Evolutionary conservation across 2,888 invertebrate species (phyloP).

Genomic region (Candidula unifasciata): DNA sequence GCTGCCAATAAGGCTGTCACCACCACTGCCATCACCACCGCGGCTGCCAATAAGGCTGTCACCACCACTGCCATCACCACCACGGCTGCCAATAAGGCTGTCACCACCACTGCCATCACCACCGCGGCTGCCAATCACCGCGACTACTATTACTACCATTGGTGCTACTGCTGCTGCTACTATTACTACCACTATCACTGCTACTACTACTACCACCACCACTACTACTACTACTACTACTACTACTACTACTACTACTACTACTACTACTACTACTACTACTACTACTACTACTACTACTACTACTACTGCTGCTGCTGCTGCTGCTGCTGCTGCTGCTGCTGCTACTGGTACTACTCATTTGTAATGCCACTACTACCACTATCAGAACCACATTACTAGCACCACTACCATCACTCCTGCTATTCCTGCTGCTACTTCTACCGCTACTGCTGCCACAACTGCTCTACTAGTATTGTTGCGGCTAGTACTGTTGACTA

Average conservation of each 20-base stretch:
- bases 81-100: conserved; percentile 6
- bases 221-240: conserved; percentile 29
- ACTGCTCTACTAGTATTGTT: too few relatives aligned
- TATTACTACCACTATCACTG: conserved; percentile 20
- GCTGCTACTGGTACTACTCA: conserved; percentile 21
- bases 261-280: conserved; percentile 33
- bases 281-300: conserved; percentile 37
- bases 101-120: conserved; percentile 11
- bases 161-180: conserved; percentile 10
- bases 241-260: conserved; percentile 1
- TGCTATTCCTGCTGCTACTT: too few relatives aligned
- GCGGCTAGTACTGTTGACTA: too few relatives aligned
- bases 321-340: conserved; percentile 30
- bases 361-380: conserved; percentile 22
- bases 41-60: conserved; percentile 14
- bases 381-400: background rate
- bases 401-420: too few relatives aligned
- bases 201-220: conserved; percentile 24
- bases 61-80: conserved; percentile 17
- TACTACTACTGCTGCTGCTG: conserved; percentile 33
- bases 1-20: background rate
- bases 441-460: too few relatives aligned
- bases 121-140: background rate
- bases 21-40: background rate
- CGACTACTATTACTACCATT: conserved; percentile 31